Evolutionary conservation across 2,888 invertebrate species (phyloP).

Genomic region (Proisotoma minuta): DNA sequence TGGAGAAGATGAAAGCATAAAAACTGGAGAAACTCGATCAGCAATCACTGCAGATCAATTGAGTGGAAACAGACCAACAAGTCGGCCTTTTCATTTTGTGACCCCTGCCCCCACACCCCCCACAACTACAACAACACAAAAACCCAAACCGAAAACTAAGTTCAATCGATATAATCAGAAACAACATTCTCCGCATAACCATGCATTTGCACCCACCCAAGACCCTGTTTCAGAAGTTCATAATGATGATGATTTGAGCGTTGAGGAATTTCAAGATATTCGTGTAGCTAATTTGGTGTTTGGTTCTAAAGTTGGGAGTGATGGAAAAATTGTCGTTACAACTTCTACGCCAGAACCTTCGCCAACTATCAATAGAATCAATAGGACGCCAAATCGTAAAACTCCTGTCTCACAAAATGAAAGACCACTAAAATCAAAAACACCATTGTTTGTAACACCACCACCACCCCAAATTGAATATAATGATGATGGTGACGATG

Average conservation of each 20-base stretch:
- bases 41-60: constrained; percentile 46
- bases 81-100: constrained; percentile 43
- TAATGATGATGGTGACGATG: neutral
- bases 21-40: constrained; percentile 32
- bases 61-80: constrained; percentile 41
- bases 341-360: neutral
- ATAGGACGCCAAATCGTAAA: neutral
- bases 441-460: neutral
- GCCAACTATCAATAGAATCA: neutral
- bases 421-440: constrained; percentile 1
- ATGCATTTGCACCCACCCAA: constrained; percentile 44
- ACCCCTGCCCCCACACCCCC: constrained; percentile 30
- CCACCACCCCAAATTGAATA: neutral
- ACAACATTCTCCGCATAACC: constrained; percentile 40
- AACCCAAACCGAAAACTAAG: neutral
- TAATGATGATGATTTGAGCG: constrained; percentile 39
- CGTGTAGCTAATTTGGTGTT: constrained; percentile 37
- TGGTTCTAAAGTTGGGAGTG: constrained; percentile 35
- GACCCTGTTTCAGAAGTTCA: constrained; percentile 33
- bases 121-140: constrained; percentile 24
- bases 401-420: constrained; percentile 6
- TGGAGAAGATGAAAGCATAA: neutral
- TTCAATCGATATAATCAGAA: constrained; percentile 15
- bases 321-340: neutral
- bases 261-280: constrained; percentile 44